phyloP scores from a whole-genome alignment of 2,797 vertebrate species.

The Pseudochirops cupreus region DNA sequence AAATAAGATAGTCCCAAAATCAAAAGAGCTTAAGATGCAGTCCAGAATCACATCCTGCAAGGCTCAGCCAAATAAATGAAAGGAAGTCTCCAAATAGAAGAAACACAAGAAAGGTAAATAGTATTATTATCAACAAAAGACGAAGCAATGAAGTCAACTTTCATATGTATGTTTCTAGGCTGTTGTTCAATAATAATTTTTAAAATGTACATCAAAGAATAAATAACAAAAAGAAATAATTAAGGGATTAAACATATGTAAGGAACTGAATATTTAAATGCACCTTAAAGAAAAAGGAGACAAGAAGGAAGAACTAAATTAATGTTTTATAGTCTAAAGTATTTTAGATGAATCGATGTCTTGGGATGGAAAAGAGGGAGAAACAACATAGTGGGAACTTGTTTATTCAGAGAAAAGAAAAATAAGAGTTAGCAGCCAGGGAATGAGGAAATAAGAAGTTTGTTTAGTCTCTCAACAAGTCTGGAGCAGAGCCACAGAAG shows the following conservation, averaged over 20 bases:
- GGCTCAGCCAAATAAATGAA: background rate
- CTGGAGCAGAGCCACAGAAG: background rate
- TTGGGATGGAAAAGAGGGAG: background rate
- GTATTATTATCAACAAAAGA: background rate
- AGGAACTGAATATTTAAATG: background rate
- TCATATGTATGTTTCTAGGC: background rate
- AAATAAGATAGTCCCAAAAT: background rate
- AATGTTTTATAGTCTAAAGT: background rate
- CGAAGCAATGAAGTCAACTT: background rate
- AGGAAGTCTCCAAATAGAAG: background rate
- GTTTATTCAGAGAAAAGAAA: background rate
- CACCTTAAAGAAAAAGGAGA: background rate
- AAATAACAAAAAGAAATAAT: background rate
- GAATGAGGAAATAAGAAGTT: background rate
- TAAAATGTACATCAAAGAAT: background rate
- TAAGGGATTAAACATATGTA: background rate
- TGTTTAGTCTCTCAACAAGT: background rate
- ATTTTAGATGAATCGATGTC: background rate
- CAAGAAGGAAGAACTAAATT: background rate
- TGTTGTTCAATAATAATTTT: background rate
- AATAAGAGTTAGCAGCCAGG: background rate
- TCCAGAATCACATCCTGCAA: background rate
- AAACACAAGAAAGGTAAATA: background rate
- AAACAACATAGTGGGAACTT: background rate
- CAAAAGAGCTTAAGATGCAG: background rate